Evolutionary conservation across 92 coral and sea anemone species (phyloP), one percentile per base, ranked within the genome.

Genomic region (Palythoa grandis): DNA sequence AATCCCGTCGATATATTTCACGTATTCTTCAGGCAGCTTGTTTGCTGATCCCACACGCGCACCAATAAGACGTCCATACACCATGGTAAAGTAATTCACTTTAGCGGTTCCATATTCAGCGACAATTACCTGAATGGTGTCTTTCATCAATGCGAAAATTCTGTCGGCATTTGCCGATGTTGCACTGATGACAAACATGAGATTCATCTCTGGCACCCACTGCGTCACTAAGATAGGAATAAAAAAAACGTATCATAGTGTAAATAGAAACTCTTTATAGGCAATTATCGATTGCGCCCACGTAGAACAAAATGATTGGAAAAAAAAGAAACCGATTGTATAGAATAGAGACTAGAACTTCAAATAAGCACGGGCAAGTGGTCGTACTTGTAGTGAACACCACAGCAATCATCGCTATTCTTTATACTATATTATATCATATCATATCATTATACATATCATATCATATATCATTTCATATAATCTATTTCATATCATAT

Each of bases 141-240:
- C 75, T 40, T 90, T 91, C 92, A 94, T 95, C 25, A 91, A 76
- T 66, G 74, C 86, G 74, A 92, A 96, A 17, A 84, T 87, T 47
- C 35, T 66, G 23, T 70, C 75, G 7, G 94, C 86, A 5, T 88
- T 77, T 37, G 74, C 47, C 70, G 90, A 91, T 4, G 96, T 88
- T 15, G 98, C 94, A 68, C 96, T 93, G 73, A 96, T 88, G 22
- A 94, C 96, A 88, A 94, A 92, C 52, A 82, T 92, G 61, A 96
- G 69, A 66, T 96, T 98, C 38, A 94, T 87, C 72, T 87, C 79
- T 79, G 93, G 93, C 13, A 91, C 87, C 66, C 92, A 76, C 22
- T 86, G 78, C 50, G 90, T 85, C 82, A 89, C 95, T 94, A 82
- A 77, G 35, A 77, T 35, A 67, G 16, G 60, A 6, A 70, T 16